These are phyloP conservation scores for Florisuga fusca DNA, from an alignment of 2,797 vertebrate genomes.

Conservation along the genomic window DNA sequence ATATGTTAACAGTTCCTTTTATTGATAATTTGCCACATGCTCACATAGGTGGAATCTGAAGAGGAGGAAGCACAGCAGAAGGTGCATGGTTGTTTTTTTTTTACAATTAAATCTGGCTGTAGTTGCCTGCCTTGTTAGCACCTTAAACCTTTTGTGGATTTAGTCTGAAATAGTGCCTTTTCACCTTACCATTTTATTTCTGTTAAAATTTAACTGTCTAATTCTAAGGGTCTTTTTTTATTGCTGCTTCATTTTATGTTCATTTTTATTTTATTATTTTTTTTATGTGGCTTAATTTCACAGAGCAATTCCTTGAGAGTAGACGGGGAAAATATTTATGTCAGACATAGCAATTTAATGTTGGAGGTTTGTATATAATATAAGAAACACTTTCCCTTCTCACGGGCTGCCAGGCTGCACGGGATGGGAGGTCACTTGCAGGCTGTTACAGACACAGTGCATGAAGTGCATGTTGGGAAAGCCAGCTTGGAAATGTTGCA, in stretches of 20 bases:
- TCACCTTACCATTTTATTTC: conserved; percentile 40
- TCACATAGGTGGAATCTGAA: conserved; percentile 73
- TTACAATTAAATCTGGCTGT: conserved; percentile 24
- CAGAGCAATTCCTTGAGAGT: conserved; percentile 96
- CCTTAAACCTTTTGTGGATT: conserved; percentile 46
- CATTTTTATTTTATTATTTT: conserved; percentile 30
- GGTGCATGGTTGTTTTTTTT: conserved; percentile 65
- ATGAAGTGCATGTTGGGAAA: conserved; percentile 86
- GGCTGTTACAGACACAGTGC: conserved; percentile 85
- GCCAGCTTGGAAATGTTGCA: conserved; percentile 67
- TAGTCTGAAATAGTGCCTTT: conserved; percentile 60
- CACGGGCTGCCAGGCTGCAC: conserved; percentile 83
- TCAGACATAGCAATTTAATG: conserved; percentile 99
- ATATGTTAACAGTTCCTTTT: conserved; percentile 74
- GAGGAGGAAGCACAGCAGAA: conserved; percentile 72
- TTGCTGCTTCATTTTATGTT: conserved; percentile 67
- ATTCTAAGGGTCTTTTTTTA: conserved; percentile 43
- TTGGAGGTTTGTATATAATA: conserved; percentile 98
- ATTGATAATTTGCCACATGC: conserved; percentile 65
- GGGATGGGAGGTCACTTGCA: conserved; percentile 86
- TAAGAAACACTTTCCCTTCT: conserved; percentile 77
- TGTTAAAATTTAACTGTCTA: conserved; percentile 60
- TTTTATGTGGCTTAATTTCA: conserved; percentile 85
- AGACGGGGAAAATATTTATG: conserved; percentile 99
- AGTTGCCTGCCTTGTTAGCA: conserved; percentile 55